Conservation (phyloP, 2,797 vertebrate species). For the Mus minutoides region DNA sequence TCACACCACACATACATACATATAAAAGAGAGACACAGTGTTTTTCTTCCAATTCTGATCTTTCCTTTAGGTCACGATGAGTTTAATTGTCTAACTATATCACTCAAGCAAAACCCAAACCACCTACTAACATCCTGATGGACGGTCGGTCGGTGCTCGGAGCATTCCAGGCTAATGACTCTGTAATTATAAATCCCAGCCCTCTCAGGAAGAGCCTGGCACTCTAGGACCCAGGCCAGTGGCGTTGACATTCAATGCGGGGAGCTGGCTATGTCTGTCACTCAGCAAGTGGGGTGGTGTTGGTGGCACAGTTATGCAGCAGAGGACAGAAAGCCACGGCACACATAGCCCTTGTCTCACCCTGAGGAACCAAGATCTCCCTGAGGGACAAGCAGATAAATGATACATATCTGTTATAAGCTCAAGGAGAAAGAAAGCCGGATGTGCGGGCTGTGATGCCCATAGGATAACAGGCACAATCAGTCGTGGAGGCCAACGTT, state of each 20-base stretch:
- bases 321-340: not conserved
- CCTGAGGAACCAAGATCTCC: not conserved
- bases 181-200: conserved; percentile 5
- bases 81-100: not conserved
- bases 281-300: not conserved
- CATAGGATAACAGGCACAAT: not conserved
- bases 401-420: not conserved
- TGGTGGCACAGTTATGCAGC: rapidly evolving
- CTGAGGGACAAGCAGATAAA: not conserved
- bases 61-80: conserved; percentile 46
- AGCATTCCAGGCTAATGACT: conserved; percentile 69
- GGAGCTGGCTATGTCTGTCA: not conserved
- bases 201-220: not conserved
- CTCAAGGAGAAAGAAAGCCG: not conserved
- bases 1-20: not conserved
- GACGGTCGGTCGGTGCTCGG: not conserved
- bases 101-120: conserved; percentile 45
- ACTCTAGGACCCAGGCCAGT: not conserved
- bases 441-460: not conserved
- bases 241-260: not conserved
- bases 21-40: not conserved
- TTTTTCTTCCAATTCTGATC: not conserved
- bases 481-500: not conserved
- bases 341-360: not conserved
- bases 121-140: not conserved